Conservation (phyloP, 2,113 vertebrate genomes). For the Gallinago media region DNA sequence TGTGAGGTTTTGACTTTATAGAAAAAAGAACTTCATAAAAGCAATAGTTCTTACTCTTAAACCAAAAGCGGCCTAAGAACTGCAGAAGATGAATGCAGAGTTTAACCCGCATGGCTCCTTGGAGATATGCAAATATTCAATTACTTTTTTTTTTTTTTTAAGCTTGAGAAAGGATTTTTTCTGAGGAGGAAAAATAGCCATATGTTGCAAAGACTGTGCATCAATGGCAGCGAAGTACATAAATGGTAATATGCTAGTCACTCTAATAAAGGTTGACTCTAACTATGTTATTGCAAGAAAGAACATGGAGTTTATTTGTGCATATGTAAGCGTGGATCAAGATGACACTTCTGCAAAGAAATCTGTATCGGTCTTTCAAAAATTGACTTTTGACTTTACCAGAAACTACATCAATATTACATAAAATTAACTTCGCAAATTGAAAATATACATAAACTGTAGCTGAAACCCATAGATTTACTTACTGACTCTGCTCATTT, state of each 20-base stretch:
- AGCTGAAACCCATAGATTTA: background rate
- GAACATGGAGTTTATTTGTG: constrained; percentile 46
- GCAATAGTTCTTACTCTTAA: constrained; percentile 79
- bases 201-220: constrained; percentile 43
- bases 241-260: constrained; percentile 39
- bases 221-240: constrained; percentile 43
- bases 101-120: constrained; percentile 71
- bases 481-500: background rate
- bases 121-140: constrained; percentile 82
- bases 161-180: background rate
- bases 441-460: background rate
- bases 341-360: constrained; percentile 34
- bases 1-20: constrained; percentile 85
- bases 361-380: background rate
- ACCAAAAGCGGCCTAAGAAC: constrained; percentile 80
- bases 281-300: constrained; percentile 50
- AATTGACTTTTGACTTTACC: background rate
- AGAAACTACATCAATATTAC: background rate
- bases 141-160: constrained; percentile 46
- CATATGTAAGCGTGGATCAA: constrained; percentile 6
- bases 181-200: background rate
- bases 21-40: constrained; percentile 81
- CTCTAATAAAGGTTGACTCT: constrained; percentile 48
- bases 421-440: constrained; percentile 4
- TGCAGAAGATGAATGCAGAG: constrained; percentile 74